Base-by-base conservation (phyloP, 2,113 vertebrate genomes). In the Coturnix japonica region DNA sequence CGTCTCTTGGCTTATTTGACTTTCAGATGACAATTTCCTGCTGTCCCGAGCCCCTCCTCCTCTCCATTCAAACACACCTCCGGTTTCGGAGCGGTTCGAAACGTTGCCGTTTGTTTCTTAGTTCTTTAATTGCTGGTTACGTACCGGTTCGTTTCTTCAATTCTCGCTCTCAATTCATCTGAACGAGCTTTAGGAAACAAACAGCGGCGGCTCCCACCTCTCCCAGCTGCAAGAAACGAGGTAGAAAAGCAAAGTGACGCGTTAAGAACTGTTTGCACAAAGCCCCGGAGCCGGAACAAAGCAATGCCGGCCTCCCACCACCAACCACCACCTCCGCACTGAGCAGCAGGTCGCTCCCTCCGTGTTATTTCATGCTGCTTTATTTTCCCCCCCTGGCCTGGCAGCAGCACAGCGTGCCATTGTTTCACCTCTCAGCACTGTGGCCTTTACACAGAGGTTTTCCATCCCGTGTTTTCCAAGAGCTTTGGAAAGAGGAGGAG, bases 401-500 rank as follows among this genome's bases (percentile, higher is more conserved):
- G 67, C 78, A 59, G 49, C 86, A 63, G 20, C 75, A 56, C 86
- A 65, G 66, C 2, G 0, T n/a, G 39, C 61, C 57, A 39, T 89
- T 89, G 84, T 87, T 94, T 95, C 90, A 35, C 41, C 93, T 86
- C 74, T 70, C 46, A 2, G 54, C 25, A 31, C 90, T 87, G 47
- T 91, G 89, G 91, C 94, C 91, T 95, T 89, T 79, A 51, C 65
- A 83, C 66, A 9, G 89, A 63, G 11, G 57, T 81, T 96, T 96
- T 95, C 94, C 95, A 53, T 66, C 94, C 79, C 81, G 25, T 20
- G 53, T 74, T 93, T 87, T 92, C 91, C 81, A 16, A 91, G 72
- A 7, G 71, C 74, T 85, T 92, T 92, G 51, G 86, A 79, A 94
- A 79, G 13, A 2, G n/a, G 51, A 96, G 82, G 86, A 71, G 39